Conservation (phyloP, 2,888 invertebrate genomes). For the Drosophila peninsularis region DNA sequence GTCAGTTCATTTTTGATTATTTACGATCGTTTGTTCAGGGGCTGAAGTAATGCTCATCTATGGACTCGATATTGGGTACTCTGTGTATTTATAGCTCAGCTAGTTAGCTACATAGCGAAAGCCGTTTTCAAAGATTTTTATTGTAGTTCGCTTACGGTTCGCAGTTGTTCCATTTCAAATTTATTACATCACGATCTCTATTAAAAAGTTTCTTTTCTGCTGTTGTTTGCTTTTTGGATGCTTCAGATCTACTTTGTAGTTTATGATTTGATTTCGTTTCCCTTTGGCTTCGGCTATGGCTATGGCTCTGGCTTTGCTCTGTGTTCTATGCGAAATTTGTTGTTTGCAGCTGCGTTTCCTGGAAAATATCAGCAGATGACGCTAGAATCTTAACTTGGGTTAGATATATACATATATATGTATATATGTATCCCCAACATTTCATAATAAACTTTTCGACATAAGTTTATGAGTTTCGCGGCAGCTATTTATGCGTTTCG, state of each 20-base stretch:
- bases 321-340: conserved; percentile 55
- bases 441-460: conserved; percentile 62
- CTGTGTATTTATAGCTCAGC: conserved; percentile 37
- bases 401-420: neutral
- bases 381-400: conserved; percentile 31
- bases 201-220: conserved; percentile 16
- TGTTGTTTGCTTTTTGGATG: conserved; percentile 50
- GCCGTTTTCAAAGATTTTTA: conserved; percentile 33
- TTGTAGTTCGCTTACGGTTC: conserved; percentile 41
- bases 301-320: neutral
- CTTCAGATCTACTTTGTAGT: conserved; percentile 66
- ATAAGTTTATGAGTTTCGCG: conserved; percentile 62
- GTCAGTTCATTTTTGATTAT: conserved; percentile 69
- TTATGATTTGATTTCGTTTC: conserved; percentile 54
- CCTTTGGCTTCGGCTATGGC: too few species aligned
- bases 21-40: conserved; percentile 63
- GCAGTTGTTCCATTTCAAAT: conserved; percentile 56
- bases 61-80: conserved; percentile 31
- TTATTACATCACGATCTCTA: conserved; percentile 72
- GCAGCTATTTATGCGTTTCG: conserved; percentile 59
- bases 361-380: conserved; percentile 56
- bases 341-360: conserved; percentile 70
- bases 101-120: conserved; percentile 29
- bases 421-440: conserved; percentile 15
- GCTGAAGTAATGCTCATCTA: conserved; percentile 48